A percentile compares a stretch with the other conserved stretches of the same genome.
These are phyloP conservation scores for Bedellia somnulentella DNA, from an alignment of 2,888 invertebrate species.

Conservation along the genomic window DNA sequence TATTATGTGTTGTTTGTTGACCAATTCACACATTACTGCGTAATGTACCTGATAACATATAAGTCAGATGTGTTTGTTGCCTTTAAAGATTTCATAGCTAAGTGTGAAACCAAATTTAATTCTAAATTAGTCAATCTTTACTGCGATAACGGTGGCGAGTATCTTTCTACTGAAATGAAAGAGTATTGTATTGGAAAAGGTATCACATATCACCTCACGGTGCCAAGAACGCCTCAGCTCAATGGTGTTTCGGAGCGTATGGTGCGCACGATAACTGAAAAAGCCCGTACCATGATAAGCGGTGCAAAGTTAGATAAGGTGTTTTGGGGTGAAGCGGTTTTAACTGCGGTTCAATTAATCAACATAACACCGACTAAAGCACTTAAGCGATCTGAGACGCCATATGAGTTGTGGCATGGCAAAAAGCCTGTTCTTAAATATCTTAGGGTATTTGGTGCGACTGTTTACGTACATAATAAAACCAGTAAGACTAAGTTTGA, in stretches of 20 bases:
- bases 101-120: conserved; percentile 15
- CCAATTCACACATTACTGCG: conserved; percentile 20
- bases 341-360: conserved; percentile 22
- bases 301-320: conserved; percentile 15
- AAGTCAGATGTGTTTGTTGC: conserved; percentile 17
- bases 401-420: conserved; percentile 23
- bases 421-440: conserved; percentile 19
- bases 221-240: conserved; percentile 24
- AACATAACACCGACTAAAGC: conserved; percentile 22
- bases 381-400: conserved; percentile 18
- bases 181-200: conserved; percentile 18
- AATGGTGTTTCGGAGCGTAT: conserved; percentile 27
- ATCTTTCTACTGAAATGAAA: conserved; percentile 19
- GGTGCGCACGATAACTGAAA: conserved; percentile 23
- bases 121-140: conserved; percentile 13
- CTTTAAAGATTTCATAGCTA: conserved; percentile 14
- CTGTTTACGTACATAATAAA: conserved; percentile 19
- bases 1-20: conserved; percentile 22
- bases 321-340: conserved; percentile 25
- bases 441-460: conserved; percentile 20
- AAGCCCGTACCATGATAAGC: conserved; percentile 14
- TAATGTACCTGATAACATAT: conserved; percentile 17
- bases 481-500: conserved; percentile 18
- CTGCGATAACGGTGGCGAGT: conserved; percentile 19
- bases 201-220: conserved; percentile 23